These are phyloP conservation scores for Eupristina koningsbergeri DNA, from an alignment of 1,140 invertebrate genomes.

Conservation along the genomic window DNA sequence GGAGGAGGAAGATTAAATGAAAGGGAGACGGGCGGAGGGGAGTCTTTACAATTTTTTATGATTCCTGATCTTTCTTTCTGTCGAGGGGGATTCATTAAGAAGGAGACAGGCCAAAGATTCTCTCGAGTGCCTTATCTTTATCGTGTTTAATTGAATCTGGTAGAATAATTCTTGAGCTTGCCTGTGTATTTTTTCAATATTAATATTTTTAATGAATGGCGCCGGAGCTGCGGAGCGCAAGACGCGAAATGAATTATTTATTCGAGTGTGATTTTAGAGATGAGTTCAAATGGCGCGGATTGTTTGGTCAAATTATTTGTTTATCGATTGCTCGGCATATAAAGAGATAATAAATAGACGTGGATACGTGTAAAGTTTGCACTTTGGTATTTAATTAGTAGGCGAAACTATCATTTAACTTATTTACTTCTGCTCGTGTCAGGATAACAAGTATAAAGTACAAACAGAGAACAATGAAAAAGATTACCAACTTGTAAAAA, in stretches of 20 bases:
- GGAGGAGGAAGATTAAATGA: not conserved
- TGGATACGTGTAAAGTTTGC: too few species aligned
- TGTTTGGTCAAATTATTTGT: too few species aligned
- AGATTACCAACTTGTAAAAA: not conserved
- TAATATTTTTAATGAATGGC: too few species aligned
- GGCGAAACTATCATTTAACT: not conserved
- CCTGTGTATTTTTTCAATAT: too few species aligned
- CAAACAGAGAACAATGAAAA: not conserved
- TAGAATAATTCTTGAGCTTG: not conserved
- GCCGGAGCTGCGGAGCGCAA: too few species aligned
- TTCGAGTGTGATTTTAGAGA: too few species aligned
- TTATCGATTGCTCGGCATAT: too few species aligned
- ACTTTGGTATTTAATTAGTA: not conserved
- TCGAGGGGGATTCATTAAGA: not conserved
- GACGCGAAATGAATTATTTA: too few species aligned
- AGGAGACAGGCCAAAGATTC: not conserved
- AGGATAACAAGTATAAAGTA: not conserved
- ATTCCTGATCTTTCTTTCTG: too few species aligned
- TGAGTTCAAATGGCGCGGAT: too few species aligned
- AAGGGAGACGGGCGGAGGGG: not conserved
- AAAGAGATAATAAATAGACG: too few species aligned
- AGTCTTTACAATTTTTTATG: conserved; percentile 1
- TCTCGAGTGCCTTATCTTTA: not conserved
- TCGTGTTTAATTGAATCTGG: not conserved
- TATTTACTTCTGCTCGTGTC: not conserved